Base-by-base conservation (phyloP, 2,797 vertebrate species). In the Lacerta viridis region DNA sequence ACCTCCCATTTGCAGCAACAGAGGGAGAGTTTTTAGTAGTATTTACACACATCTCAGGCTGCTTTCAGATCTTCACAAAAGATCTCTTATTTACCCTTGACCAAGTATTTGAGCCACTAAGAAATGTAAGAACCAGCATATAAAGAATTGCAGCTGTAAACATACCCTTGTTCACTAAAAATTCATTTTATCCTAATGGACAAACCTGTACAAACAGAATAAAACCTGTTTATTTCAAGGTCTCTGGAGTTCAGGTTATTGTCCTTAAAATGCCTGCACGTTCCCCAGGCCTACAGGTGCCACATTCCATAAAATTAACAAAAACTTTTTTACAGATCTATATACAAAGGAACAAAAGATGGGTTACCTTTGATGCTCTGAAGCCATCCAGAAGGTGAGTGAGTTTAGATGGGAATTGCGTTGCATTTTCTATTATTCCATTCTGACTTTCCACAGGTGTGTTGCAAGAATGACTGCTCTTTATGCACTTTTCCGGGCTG, bases 361-460 rank as follows among this genome's bases (percentile, higher is more conserved):
- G 29, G 0, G 4, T 93, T 97, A 99, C 98, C 98, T 99, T 98
- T 61, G 98, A 99, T 3, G 98, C 98, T 97, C 97, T 98, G 94
- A 99, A 99, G 74, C 98, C 98, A 86, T 99, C 98, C 71, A 98
- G 89, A 68, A 99, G 95, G 17, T 97, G 91, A 11, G 96, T 89
- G 41, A 99, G 96, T 90, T 81, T 94, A 1, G 88, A 66, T 1
- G 97, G 96, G 80, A 97, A 85, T 2, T 96, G 89, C 7, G 87
- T 50, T 55, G 15, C 3, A 25, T 39, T 46, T 61, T 87, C 75
- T 0, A 1, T 50, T 1, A 27, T 1, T 23, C 92, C 43, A 9
- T 93, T 92, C 5, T 91, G 90, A 0, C 80, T 87, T 7, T 90
- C 92, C 5, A 84, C 82, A 46, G 50, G 74, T 0, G 87, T 2